phyloP scores from a whole-genome alignment of 2,797 vertebrate species.

The Rhinichthys osculus region DNA sequence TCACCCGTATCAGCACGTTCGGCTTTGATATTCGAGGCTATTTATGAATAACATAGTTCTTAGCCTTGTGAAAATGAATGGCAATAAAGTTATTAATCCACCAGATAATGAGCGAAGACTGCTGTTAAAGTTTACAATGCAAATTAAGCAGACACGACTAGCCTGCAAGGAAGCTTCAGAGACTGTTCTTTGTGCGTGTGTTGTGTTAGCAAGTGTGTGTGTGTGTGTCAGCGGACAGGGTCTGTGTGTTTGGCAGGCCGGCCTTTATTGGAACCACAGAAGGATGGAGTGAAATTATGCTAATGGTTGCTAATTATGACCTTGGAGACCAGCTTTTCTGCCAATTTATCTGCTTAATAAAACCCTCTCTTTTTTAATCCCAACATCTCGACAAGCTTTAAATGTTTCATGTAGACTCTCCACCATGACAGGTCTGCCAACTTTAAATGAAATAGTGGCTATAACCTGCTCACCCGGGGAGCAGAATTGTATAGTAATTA shows the following conservation, averaged over 20 bases:
- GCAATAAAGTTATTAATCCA: slow-evolving; percentile 54
- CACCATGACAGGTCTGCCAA: slow-evolving; percentile 72
- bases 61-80: slow-evolving; percentile 49
- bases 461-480: slow-evolving; percentile 78
- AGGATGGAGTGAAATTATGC: slow-evolving; percentile 73
- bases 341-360: slow-evolving; percentile 73
- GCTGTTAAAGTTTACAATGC: slow-evolving; percentile 54
- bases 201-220: slow-evolving; percentile 35
- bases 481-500: slow-evolving; percentile 79
- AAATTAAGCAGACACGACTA: slow-evolving; percentile 37
- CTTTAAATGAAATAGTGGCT: slow-evolving; percentile 78
- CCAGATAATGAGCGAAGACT: slow-evolving; percentile 51
- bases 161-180: slow-evolving; percentile 33
- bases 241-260: slow-evolving; percentile 65
- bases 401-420: slow-evolving; percentile 67
- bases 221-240: slow-evolving; percentile 50
- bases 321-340: slow-evolving; percentile 70
- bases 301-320: slow-evolving; percentile 74
- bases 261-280: slow-evolving; percentile 68
- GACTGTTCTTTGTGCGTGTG: slow-evolving; percentile 33
- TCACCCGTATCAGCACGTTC: slow-evolving; percentile 37
- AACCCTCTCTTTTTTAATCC: slow-evolving; percentile 69
- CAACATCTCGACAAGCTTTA: slow-evolving; percentile 69
- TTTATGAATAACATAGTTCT: slow-evolving; percentile 41
- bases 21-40: slow-evolving; percentile 17